Evolutionary conservation across 2,888 invertebrate species (phyloP), one percentile per base, ranked within the genome.

Genomic region (Osmoderma eremita): DNA sequence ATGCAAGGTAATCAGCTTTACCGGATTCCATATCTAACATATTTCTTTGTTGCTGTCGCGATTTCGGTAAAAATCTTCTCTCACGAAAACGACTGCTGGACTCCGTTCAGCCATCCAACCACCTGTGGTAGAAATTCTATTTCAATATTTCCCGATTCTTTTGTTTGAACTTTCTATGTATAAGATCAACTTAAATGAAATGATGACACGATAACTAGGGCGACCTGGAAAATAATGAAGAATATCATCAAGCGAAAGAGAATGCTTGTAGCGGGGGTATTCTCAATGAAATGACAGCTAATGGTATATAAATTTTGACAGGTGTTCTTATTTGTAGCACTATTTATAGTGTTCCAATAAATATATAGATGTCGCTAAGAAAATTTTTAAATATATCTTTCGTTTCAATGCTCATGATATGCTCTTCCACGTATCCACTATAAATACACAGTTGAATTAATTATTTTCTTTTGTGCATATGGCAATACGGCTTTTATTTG

Each of bases 21-120:
- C 17, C 48, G 18, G 65, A 65, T 49, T 58, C 58, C 65, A 65
- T 67, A 18, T 67, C 53, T 63, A 67, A 54, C 67, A 67, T 67
- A 39, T 54, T 67, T 63, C 56, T 51, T 45, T 15, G 10, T 10
- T 51, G 18, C 41, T 5, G 39, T 41, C 39, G 49, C 18, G 22
- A 41, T 13, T 15, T 17, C 36, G 18, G 30, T 13, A 39, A 13
- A 50, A 39, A 30, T 20, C 13, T 13, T n/a, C 18, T n/a, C n/a
- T 12, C 41, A 20, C 24, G 51, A 6, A 12, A 45, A 45, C 12
- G 12, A 24, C 17, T 13, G 13, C 58, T 13, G 39, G 12, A 4
- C 41, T 42, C 24, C 58, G 15, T 58, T 17, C 24, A 58, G 58
- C 58, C 58, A 58, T 58, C 45, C 58, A 58, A 58, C 17, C 10